Percentiles rank a stretch among this genome's conserved stretches.
These are phyloP conservation scores for Drosophila obscura DNA, from an alignment of 1,140 invertebrate species.

Conservation along the genomic window DNA sequence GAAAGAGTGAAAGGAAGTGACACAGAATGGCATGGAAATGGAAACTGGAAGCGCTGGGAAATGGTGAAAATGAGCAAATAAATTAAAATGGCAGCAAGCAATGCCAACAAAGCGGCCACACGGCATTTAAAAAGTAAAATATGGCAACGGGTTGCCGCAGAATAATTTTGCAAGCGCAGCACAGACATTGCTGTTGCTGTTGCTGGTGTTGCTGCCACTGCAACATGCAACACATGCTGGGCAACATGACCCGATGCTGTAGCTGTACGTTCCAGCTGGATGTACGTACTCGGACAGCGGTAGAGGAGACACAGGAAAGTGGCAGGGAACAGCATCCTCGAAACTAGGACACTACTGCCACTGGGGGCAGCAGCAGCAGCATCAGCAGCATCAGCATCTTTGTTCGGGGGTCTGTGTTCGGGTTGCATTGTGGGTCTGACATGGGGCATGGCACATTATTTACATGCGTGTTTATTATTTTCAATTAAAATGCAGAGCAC, in stretches of 20 bases:
- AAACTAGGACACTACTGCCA: too few relatives aligned
- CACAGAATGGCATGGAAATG: background rate
- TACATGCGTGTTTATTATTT: slow-evolving; percentile 81
- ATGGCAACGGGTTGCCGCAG: slow-evolving; percentile 73
- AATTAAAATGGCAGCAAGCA: slow-evolving; percentile 66
- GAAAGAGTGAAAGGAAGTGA: slow-evolving; percentile 1
- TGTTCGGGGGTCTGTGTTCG: background rate
- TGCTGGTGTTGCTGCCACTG: slow-evolving; percentile 25
- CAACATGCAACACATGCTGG: slow-evolving; percentile 80
- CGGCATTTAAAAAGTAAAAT: slow-evolving; percentile 80
- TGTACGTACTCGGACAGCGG: slow-evolving; percentile 42
- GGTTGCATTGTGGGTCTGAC: slow-evolving; percentile 45
- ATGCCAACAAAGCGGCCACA: slow-evolving; percentile 53
- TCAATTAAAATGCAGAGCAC: slow-evolving; percentile 72
- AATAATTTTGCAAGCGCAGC: slow-evolving; percentile 76
- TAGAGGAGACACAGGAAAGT: slow-evolving; percentile 27
- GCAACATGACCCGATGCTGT: slow-evolving; percentile 66
- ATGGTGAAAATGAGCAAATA: slow-evolving; percentile 80
- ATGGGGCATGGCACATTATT: slow-evolving; percentile 68
- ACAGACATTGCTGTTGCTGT: slow-evolving; percentile 26
- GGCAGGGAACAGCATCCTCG: slow-evolving; percentile 1
- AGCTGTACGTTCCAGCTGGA: slow-evolving; percentile 46
- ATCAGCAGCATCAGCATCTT: background rate
- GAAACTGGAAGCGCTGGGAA: slow-evolving; percentile 56
- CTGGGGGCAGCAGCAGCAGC: background rate